phyloP scores from a whole-genome alignment of 2,113 vertebrate species.

The Serilophus lunatus region DNA sequence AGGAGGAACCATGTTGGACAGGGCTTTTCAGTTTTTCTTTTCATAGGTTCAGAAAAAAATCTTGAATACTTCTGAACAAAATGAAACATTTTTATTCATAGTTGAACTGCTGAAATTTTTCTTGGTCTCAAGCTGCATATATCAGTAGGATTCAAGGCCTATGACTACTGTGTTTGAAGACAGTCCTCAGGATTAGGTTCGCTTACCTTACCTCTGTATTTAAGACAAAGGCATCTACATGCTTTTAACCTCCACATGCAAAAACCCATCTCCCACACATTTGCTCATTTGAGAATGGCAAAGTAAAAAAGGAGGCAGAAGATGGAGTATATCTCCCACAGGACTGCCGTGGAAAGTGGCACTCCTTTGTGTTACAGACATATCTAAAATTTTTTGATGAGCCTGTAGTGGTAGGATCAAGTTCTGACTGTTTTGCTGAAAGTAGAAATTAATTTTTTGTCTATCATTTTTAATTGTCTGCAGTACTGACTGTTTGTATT shows the following conservation, averaged over 20 bases:
- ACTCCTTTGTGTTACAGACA: background rate
- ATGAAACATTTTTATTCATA: background rate
- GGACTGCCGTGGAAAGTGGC: background rate
- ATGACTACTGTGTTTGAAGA: background rate
- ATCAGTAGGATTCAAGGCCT: background rate
- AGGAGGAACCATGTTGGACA: background rate
- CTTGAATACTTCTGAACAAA: background rate
- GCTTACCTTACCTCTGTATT: background rate
- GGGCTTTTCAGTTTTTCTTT: background rate
- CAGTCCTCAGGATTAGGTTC: background rate
- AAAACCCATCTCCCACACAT: background rate
- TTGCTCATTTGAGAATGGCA: background rate
- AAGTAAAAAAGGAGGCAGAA: background rate
- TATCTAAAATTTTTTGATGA: background rate
- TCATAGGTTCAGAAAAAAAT: background rate
- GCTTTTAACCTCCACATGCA: background rate
- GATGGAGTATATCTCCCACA: background rate
- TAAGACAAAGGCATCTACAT: background rate
- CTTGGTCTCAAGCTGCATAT: background rate
- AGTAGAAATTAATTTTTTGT: constrained; percentile 3
- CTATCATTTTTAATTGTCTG: background rate
- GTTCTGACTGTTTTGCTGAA: background rate
- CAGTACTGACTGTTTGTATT: background rate
- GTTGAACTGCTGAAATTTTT: background rate
- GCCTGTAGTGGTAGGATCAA: background rate